A percentile compares a stretch with the other conserved stretches of the same genome.
phyloP scores from a whole-genome alignment of 2,113 vertebrate genomes.

The Gobiocypris rarus region DNA sequence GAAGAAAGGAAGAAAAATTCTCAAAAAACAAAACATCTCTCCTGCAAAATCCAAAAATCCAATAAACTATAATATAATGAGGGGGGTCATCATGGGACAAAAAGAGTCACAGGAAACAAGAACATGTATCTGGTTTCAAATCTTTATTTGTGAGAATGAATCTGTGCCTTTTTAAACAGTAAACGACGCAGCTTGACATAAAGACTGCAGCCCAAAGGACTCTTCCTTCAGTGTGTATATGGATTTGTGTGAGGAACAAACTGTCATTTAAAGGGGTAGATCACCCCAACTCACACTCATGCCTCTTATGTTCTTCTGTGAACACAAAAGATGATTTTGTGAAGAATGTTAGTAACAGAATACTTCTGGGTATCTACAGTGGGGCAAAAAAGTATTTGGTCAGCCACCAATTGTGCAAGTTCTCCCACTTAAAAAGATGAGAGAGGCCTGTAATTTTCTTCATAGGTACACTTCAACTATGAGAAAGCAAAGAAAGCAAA shows the following conservation, averaged over 20 bases:
- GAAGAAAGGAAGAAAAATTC: neutral
- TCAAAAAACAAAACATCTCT: neutral
- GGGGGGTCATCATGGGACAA: neutral
- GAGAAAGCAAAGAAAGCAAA: no score
- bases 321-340: neutral
- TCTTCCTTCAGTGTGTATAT: neutral
- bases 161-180: neutral
- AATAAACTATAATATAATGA: constrained; percentile 24
- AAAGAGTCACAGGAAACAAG: neutral
- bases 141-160: neutral
- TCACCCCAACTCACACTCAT: neutral
- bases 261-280: neutral
- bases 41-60: constrained; percentile 5
- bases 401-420: no score
- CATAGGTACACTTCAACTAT: no score
- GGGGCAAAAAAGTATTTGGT: no score
- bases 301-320: neutral
- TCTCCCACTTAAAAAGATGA: no score
- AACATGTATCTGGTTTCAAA: neutral
- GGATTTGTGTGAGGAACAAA: neutral
- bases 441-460: no score
- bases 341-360: neutral
- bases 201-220: neutral
- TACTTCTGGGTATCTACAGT: neutral
- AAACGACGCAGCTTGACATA: neutral